Conservation (phyloP, 2,888 invertebrate genomes). For the Bruchidius siliquastri region DNA sequence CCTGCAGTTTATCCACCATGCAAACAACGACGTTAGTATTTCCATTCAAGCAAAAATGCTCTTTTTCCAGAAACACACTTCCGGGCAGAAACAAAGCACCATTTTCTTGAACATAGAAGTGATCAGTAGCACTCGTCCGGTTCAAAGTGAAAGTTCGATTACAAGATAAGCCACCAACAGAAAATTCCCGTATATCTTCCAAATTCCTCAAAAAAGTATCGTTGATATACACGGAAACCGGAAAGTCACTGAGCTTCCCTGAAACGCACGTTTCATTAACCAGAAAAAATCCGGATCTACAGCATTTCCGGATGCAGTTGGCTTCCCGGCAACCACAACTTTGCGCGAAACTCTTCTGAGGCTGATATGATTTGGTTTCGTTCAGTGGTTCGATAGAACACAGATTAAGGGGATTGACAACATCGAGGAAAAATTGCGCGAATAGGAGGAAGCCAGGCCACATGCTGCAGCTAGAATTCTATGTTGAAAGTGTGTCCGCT, state of each 20-base stretch:
- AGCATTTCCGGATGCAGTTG: slow-evolving; percentile 10
- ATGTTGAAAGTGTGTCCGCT: neutral
- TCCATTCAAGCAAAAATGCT: slow-evolving; percentile 9
- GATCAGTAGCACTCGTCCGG: neutral
- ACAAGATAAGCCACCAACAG: neutral
- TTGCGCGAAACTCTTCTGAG: neutral
- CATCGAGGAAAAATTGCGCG: neutral
- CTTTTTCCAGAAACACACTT: slow-evolving; percentile 3
- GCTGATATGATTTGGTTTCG: neutral
- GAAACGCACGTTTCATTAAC: slow-evolving; percentile 1
- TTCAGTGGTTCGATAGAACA: neutral
- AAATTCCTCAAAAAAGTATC: neutral
- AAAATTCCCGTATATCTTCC: neutral
- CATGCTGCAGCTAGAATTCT: neutral
- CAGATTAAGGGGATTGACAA: neutral
- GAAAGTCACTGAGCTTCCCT: neutral
- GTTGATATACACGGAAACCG: neutral
- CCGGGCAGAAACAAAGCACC: slow-evolving; percentile 10
- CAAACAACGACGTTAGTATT: neutral
- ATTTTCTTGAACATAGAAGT: slow-evolving; percentile 8
- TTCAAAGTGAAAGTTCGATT: neutral
- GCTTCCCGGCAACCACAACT: slow-evolving; percentile 4
- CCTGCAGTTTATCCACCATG: neutral
- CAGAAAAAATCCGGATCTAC: slow-evolving; percentile 9
- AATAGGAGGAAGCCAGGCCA: neutral